These are phyloP conservation scores for Calycopis cecrops DNA, from an alignment of 1,140 invertebrate species.

Conservation along the genomic window DNA sequence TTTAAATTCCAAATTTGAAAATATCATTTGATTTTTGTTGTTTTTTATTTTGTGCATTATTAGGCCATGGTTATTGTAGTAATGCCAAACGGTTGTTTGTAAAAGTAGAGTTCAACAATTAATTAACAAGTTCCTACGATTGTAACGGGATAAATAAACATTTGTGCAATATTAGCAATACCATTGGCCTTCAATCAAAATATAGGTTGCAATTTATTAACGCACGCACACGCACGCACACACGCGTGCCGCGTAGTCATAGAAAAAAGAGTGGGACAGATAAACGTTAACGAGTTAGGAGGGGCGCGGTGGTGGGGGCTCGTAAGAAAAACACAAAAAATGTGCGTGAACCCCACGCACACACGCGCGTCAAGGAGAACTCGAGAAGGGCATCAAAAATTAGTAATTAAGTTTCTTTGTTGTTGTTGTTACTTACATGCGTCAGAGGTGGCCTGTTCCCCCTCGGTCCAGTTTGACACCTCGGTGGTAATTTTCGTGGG, in stretches of 20 bases:
- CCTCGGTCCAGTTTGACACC: conserved; percentile 72
- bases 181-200: conserved; percentile 67
- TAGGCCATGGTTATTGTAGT: not conserved
- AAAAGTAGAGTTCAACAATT: too few species aligned
- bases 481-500: conserved; percentile 71
- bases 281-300: conserved; percentile 57
- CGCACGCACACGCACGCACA: conserved; percentile 58
- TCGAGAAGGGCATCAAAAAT: conserved; percentile 47
- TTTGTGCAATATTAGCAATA: not conserved
- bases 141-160: not conserved
- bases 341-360: conserved; percentile 64
- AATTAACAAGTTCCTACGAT: not conserved
- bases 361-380: conserved; percentile 46
- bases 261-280: conserved; percentile 71
- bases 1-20: conserved; percentile 7
- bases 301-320: conserved; percentile 53
- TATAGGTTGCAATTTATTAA: conserved; percentile 73
- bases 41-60: not conserved
- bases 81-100: too few species aligned
- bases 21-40: not conserved
- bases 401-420: conserved; percentile 20
- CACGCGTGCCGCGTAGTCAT: conserved; percentile 42
- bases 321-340: conserved; percentile 68
- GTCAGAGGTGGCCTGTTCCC: conserved; percentile 67
- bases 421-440: conserved; percentile 58